A percentile compares a stretch with the other conserved stretches of the same genome.
Evolutionary conservation across 2,797 vertebrate genomes (phyloP).

Genomic region (Lemur catta): DNA sequence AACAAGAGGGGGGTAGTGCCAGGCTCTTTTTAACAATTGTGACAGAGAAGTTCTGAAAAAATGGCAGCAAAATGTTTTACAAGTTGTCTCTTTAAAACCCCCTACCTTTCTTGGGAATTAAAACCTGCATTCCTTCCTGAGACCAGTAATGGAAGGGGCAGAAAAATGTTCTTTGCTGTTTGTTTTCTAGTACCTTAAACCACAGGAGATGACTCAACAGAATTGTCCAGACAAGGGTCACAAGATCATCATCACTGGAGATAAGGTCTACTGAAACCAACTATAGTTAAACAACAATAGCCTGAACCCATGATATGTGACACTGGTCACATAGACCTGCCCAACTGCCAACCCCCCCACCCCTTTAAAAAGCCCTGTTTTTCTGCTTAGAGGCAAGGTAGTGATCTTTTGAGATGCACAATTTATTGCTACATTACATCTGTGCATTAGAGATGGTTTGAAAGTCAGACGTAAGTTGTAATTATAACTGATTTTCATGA

Average conservation of each 20-base stretch:
- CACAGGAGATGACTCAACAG: neutral
- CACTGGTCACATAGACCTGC: neutral
- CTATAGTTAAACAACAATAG: neutral
- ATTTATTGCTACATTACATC: neutral
- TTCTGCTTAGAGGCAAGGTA: neutral
- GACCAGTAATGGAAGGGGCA: neutral
- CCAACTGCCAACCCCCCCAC: neutral
- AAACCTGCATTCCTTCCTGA: neutral
- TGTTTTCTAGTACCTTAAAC: neutral
- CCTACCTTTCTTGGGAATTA: neutral
- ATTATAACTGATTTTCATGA: constrained; percentile 20
- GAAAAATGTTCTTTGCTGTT: neutral
- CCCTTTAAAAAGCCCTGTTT: neutral
- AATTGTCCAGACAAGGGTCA: neutral
- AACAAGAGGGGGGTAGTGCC: no score
- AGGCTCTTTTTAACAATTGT: neutral
- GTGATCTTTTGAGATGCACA: neutral
- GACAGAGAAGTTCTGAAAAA: neutral
- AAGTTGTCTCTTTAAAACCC: neutral
- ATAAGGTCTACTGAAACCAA: neutral
- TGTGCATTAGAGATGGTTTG: constrained; percentile 25
- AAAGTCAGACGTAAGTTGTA: constrained; percentile 46
- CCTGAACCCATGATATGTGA: neutral
- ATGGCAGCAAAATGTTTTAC: neutral
- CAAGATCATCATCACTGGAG: neutral